These are phyloP conservation scores for Enteromius paludinosus DNA, from an alignment of 2,797 vertebrate genomes.

Conservation along the genomic window DNA sequence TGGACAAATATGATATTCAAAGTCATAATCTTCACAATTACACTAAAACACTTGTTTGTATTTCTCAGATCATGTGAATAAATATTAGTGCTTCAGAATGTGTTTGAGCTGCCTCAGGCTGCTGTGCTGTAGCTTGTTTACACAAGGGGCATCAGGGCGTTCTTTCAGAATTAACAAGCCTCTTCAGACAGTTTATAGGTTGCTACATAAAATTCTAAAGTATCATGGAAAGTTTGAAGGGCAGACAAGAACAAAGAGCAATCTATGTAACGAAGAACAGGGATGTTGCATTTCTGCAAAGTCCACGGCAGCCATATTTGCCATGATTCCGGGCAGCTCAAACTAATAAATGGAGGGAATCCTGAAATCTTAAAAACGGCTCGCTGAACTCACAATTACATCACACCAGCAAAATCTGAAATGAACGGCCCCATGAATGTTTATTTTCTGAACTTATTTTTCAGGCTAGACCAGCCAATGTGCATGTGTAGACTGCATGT, in stretches of 20 bases:
- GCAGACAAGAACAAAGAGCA: slow-evolving; percentile 12
- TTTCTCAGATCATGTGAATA: slow-evolving; percentile 30
- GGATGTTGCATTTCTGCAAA: neutral
- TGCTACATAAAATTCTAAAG: slow-evolving; percentile 28
- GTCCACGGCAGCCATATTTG: too few species aligned
- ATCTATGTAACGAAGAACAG: neutral
- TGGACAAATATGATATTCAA: neutral
- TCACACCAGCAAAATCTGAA: too few species aligned
- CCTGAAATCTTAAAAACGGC: too few species aligned
- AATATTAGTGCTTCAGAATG: slow-evolving; percentile 41
- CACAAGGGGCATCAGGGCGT: slow-evolving; percentile 44
- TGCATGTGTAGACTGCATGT: too few species aligned
- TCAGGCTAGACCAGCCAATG: too few species aligned
- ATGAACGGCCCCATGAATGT: too few species aligned
- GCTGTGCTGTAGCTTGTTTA: slow-evolving; percentile 50
- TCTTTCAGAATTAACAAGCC: slow-evolving; percentile 55
- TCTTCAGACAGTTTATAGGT: slow-evolving; percentile 46
- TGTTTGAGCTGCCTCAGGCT: slow-evolving; percentile 29
- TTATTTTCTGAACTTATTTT: too few species aligned
- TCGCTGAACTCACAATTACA: too few species aligned
- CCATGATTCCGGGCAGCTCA: too few species aligned
- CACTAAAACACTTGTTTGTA: slow-evolving; percentile 17
- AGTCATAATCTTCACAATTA: neutral
- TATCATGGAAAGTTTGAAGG: slow-evolving; percentile 5
- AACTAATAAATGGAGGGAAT: too few species aligned